These are phyloP conservation scores for Cerceris ruficornis DNA, from an alignment of 2,888 invertebrate genomes.

Conservation along the genomic window DNA sequence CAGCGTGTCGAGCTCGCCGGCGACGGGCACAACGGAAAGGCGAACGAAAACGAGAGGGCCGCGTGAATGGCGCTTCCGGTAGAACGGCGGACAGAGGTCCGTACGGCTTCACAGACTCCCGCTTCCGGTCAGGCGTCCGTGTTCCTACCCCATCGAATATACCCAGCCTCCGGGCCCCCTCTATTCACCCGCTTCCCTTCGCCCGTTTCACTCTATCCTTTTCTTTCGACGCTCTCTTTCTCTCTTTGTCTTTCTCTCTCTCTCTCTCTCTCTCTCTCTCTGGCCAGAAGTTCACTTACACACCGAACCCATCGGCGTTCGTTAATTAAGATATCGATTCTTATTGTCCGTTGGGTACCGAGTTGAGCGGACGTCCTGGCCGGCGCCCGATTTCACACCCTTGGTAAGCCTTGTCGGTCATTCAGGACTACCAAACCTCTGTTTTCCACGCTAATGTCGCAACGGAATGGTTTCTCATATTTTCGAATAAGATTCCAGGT, in stretches of 20 bases:
- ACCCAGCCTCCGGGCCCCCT: constrained; percentile 73
- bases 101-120: constrained; percentile 79
- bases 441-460: constrained; percentile 29
- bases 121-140: constrained; percentile 81
- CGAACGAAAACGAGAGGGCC: constrained; percentile 76
- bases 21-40: constrained; percentile 65
- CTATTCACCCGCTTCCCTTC: constrained; percentile 33
- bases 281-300: constrained; percentile 60
- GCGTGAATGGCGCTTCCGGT: constrained; percentile 81
- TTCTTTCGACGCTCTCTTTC: constrained; percentile 54
- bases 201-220: constrained; percentile 16
- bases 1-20: constrained; percentile 69
- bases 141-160: constrained; percentile 73
- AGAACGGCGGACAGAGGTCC: constrained; percentile 79
- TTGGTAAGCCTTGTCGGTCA: constrained; percentile 60
- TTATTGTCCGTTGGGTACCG: constrained; percentile 76
- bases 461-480: neutral
- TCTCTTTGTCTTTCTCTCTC: constrained; percentile 23
- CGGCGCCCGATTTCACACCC: constrained; percentile 67
- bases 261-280: constrained; percentile 52
- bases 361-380: constrained; percentile 73
- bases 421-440: constrained; percentile 52
- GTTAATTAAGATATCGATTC: constrained; percentile 82
- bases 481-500: neutral
- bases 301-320: constrained; percentile 71